phyloP scores from a whole-genome alignment of 2,888 invertebrate genomes.

The Invenusta paracnida region DNA sequence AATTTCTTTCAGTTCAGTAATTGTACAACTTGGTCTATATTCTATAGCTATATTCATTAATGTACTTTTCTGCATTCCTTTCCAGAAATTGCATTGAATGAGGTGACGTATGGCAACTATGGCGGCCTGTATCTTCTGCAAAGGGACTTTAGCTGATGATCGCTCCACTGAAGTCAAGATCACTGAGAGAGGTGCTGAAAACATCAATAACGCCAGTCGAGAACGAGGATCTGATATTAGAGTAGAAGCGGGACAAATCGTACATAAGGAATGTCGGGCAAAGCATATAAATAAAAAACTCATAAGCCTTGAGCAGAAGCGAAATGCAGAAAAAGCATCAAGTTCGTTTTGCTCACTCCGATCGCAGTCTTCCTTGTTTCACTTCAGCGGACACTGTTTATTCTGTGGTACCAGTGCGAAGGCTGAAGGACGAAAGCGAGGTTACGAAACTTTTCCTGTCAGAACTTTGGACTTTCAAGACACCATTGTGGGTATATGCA shows the following conservation, averaged over 20 bases:
- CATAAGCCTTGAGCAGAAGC: conserved; percentile 27
- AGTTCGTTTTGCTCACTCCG: neutral
- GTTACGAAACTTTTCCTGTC: neutral
- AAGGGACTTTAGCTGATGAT: neutral
- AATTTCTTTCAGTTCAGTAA: neutral
- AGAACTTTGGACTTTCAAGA: neutral
- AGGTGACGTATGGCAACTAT: neutral
- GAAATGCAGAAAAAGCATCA: neutral
- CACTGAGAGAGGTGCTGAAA: conserved; percentile 37
- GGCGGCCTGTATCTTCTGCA: neutral
- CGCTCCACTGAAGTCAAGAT: neutral
- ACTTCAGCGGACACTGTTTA: neutral
- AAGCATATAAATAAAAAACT: conserved; percentile 34
- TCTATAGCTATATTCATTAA: neutral
- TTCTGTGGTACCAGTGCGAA: neutral
- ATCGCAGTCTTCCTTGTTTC: neutral
- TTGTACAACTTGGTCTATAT: neutral
- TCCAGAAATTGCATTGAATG: neutral
- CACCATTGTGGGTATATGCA: neutral
- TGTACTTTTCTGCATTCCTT: neutral
- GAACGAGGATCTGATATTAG: conserved; percentile 35
- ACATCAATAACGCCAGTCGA: conserved; percentile 40
- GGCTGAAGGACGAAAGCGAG: neutral
- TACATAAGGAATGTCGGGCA: conserved; percentile 36
- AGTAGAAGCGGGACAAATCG: conserved; percentile 10